Evolutionary conservation across 1,140 invertebrate species (phyloP), one percentile per base, ranked within the genome.

Genomic region (Zaprionus nigranus): DNA sequence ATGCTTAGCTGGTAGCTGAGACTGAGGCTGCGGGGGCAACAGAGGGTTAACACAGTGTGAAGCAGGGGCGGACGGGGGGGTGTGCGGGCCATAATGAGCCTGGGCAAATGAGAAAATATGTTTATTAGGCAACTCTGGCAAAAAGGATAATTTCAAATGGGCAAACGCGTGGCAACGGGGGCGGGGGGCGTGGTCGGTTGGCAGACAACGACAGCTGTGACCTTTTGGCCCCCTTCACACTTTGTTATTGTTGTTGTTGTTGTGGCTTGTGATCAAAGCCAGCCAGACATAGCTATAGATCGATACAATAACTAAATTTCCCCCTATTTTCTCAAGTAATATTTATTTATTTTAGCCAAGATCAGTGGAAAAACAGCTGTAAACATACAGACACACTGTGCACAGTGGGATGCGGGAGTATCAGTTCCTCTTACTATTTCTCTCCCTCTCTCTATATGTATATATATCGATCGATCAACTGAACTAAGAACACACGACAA

Each of bases 61-160:
- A n/a, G 38, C 7, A 17, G 13, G 6, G 22, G 34, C 0, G 30
- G 22, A 34, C 7, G 28, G 28, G 28, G 51, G 22, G 36, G 0
- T 11, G 49, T 49, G 20, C 9, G 53, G 17, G 7, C 38, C 36
- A 65, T 75, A 87, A 88, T 87, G 77, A 82, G 83, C 43, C 38
- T 63, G 62, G 72, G 43, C 58, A 84, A 87, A 87, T 87, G 75
- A 71, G 78, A 84, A 88, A 90, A 90, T 90, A 84, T 90, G 84
- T 88, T 88, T 88, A 90, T 88, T 88, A 88, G 75, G 69, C 58
- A 64, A 17, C 26, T 36, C 26, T 36, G 46, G 36, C 62, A 61
- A 51, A 54, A 75, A 80, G 79, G 83, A 78, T 77, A 75, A 78
- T 22, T 51, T 51, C 20, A 20, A 51, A 22, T 2, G 34, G 49